phyloP scores from a whole-genome alignment of 2,888 invertebrate species.

The Melikaiella ostensackeni region DNA sequence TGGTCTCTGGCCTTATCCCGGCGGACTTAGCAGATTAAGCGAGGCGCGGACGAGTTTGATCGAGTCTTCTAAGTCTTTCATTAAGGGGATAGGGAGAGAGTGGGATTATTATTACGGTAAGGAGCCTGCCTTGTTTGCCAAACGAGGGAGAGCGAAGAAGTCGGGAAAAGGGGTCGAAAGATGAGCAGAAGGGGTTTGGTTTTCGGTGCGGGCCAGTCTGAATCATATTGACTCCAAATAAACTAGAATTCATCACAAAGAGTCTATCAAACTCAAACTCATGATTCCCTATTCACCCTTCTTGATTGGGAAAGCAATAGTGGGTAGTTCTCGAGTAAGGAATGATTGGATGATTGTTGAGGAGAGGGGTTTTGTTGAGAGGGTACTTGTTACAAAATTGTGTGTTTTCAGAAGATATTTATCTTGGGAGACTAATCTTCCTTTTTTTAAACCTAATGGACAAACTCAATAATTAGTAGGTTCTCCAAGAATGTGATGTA shows the following conservation, averaged over 20 bases:
- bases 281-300: constrained; percentile 28
- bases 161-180: constrained; percentile 64
- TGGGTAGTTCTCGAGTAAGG: not conserved
- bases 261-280: constrained; percentile 55
- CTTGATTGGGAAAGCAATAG: constrained; percentile 25
- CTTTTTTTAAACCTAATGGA: too few relatives aligned
- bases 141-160: constrained; percentile 68
- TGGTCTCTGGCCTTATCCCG: constrained; percentile 59
- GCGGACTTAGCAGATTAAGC: constrained; percentile 74
- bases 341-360: constrained; percentile 27
- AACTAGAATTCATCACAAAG: constrained; percentile 55
- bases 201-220: constrained; percentile 47
- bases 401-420: constrained; percentile 27
- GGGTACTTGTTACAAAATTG: constrained; percentile 78
- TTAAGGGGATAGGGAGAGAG: constrained; percentile 69
- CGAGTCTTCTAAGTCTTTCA: constrained; percentile 77
- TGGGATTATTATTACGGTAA: constrained; percentile 74
- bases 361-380: not conserved
- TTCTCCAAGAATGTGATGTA: too few relatives aligned
- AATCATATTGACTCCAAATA: constrained; percentile 51
- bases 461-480: too few relatives aligned
- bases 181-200: constrained; percentile 54
- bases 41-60: constrained; percentile 74
- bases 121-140: constrained; percentile 73
- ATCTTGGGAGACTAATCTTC: not conserved